Conservation (phyloP, 2,113 vertebrate genomes). For the Sinocyclocheilus grahami region DNA sequence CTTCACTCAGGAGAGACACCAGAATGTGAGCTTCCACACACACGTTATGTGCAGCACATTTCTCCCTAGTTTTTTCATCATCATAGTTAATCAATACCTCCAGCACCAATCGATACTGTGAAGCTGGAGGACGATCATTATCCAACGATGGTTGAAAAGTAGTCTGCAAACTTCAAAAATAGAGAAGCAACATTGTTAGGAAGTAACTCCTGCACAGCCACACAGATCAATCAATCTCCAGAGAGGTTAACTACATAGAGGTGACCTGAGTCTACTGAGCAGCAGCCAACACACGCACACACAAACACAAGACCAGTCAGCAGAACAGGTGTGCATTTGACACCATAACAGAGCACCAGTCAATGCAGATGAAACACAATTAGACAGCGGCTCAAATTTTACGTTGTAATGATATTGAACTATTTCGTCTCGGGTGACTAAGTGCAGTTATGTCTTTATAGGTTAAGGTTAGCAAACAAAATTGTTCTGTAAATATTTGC, state of each 20-base stretch:
- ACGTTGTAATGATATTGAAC: slow-evolving; percentile 44
- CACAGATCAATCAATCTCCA: slow-evolving; percentile 51
- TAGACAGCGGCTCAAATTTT: slow-evolving; percentile 43
- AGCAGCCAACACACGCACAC: slow-evolving; percentile 49
- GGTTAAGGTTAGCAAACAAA: slow-evolving; percentile 46
- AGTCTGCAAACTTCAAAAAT: slow-evolving; percentile 64
- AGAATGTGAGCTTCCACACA: slow-evolving; percentile 17
- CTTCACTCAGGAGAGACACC: slow-evolving; percentile 48
- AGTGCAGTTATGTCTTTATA: slow-evolving; percentile 37
- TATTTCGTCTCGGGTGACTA: slow-evolving; percentile 21
- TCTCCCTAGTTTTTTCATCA: slow-evolving; percentile 64
- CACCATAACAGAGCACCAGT: slow-evolving; percentile 51
- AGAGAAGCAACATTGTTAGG: slow-evolving; percentile 38
- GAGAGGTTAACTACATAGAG: slow-evolving; percentile 54
- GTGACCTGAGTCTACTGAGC: slow-evolving; percentile 51
- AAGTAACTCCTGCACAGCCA: slow-evolving; percentile 43
- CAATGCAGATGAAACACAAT: slow-evolving; percentile 56
- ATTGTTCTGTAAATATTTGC: slow-evolving; percentile 42
- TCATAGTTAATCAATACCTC: slow-evolving; percentile 67
- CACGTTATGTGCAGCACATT: slow-evolving; percentile 46
- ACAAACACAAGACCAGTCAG: slow-evolving; percentile 55
- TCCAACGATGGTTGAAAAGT: slow-evolving; percentile 62
- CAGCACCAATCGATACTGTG: slow-evolving; percentile 65
- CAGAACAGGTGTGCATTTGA: slow-evolving; percentile 55
- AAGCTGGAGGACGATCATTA: slow-evolving; percentile 61